A percentile compares a stretch with the other conserved stretches of the same genome.
Evolutionary conservation across 1,140 invertebrate genomes (phyloP).

Genomic region (Drosophila virilis): DNA sequence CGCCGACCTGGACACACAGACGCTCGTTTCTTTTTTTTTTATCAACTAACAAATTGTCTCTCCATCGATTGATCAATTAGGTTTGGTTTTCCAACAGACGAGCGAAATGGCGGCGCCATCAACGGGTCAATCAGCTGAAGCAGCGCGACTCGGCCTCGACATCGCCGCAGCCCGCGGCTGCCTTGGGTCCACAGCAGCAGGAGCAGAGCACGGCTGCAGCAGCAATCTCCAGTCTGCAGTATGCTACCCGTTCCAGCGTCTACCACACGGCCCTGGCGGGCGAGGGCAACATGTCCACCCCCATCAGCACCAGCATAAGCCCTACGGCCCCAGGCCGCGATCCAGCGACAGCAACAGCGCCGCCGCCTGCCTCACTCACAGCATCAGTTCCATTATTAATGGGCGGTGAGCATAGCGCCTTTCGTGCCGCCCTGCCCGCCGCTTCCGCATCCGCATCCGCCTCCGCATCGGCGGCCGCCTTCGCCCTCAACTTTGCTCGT

Average conservation of each 20-base stretch:
- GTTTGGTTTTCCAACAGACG: constrained; percentile 99
- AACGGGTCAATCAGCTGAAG: constrained; percentile 96
- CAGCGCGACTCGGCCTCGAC: constrained; percentile 86
- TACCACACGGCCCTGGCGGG: constrained; percentile 3
- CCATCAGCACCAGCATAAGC: constrained; percentile 23
- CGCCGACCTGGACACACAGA: constrained; percentile 25
- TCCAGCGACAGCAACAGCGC: constrained; percentile 36
- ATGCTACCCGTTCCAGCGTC: constrained; percentile 18
- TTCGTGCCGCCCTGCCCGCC: constrained; percentile 86
- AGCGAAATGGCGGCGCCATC: constrained; percentile 98
- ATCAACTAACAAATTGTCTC: constrained; percentile 84
- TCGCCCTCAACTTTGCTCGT: constrained; percentile 85
- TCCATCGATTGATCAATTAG: constrained; percentile 87
- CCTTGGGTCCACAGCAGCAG: constrained; percentile 11
- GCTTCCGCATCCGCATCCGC: constrained; percentile 1
- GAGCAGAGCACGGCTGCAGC: background rate
- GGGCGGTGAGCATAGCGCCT: constrained; percentile 95
- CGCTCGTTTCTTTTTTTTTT: constrained; percentile 58
- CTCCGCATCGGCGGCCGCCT: constrained; percentile 79
- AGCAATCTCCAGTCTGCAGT: constrained; percentile 24
- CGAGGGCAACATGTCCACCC: constrained; percentile 5
- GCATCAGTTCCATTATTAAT: constrained; percentile 86
- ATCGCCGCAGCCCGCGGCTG: constrained; percentile 73
- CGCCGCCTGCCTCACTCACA: constrained; percentile 77
- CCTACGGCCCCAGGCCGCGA: constrained; percentile 24